Evolutionary conservation across 2,113 vertebrate species (phyloP).

Genomic region (Apodemus speciosus): DNA sequence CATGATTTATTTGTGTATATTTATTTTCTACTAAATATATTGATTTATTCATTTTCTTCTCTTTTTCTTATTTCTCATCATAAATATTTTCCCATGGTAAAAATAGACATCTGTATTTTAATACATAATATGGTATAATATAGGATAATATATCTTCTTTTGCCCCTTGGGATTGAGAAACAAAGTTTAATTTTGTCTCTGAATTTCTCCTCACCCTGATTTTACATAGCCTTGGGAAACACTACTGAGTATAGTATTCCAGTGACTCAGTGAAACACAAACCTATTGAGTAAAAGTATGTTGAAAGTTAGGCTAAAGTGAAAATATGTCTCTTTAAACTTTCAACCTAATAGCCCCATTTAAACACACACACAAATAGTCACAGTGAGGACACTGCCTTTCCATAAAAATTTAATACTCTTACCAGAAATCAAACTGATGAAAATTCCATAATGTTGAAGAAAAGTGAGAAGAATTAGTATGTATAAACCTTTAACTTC

Average conservation of each 20-base stretch:
- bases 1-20: background rate
- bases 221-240: background rate
- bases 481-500: background rate
- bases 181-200: background rate
- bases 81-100: background rate
- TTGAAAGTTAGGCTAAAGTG: background rate
- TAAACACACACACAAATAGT: background rate
- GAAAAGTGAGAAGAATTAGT: background rate
- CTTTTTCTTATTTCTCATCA: background rate
- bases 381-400: background rate
- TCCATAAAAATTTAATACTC: background rate
- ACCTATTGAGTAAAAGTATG: background rate
- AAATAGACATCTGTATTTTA: background rate
- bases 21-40: conserved; percentile 11
- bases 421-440: background rate
- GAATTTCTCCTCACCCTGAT: background rate
- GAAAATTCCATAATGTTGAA: background rate
- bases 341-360: background rate
- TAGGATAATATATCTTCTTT: background rate
- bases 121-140: background rate
- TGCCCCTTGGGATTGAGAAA: background rate
- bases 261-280: background rate
- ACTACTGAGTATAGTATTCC: too few relatives aligned
- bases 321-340: background rate
- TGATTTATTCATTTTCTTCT: background rate